Evolutionary conservation across 2,113 vertebrate species (phyloP).

Genomic region (Catharus bicknelli): DNA sequence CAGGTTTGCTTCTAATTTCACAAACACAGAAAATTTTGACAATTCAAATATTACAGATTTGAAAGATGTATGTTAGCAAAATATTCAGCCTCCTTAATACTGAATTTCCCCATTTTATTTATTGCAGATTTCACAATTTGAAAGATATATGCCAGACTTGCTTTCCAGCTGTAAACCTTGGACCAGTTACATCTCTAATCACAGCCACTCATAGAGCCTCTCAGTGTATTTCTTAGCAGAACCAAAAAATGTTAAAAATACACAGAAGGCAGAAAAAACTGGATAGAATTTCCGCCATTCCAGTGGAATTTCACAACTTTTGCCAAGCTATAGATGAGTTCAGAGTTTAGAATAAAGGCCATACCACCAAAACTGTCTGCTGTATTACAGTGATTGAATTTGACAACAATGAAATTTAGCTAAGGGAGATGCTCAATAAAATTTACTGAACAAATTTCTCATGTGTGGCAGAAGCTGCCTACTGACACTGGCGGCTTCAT

Average conservation of each 20-base stretch:
- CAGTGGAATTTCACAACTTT: background rate
- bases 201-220: background rate
- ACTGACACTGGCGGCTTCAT: background rate
- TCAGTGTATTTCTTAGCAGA: background rate
- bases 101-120: background rate
- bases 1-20: background rate
- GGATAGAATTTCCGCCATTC: background rate
- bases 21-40: background rate
- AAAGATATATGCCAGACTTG: background rate
- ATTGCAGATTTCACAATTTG: background rate
- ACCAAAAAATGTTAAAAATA: background rate
- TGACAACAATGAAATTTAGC: background rate
- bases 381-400: background rate
- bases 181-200: background rate
- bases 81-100: background rate
- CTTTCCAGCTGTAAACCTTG: constrained; percentile 1
- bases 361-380: background rate
- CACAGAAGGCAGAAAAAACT: background rate
- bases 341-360: background rate
- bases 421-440: background rate
- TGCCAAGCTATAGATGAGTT: background rate
- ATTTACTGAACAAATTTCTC: background rate
- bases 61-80: background rate
- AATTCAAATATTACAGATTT: background rate
- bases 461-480: background rate